These are phyloP conservation scores for Leptopilina drosophilae DNA, from an alignment of 2,888 invertebrate species.

Conservation along the genomic window DNA sequence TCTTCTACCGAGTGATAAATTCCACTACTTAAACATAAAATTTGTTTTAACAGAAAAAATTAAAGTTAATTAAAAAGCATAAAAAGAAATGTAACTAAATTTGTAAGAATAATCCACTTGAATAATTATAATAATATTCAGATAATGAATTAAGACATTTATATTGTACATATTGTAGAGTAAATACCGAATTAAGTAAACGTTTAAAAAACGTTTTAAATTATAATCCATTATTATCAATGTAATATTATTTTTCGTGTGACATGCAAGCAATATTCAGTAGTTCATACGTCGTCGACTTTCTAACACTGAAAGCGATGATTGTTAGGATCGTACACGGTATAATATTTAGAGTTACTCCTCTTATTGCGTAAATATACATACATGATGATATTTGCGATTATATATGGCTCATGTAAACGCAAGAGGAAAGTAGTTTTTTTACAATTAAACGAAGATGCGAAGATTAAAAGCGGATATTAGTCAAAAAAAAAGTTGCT, in stretches of 20 bases:
- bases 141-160: too few relatives aligned
- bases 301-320: conserved; percentile 41
- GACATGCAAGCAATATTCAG: conserved; percentile 55
- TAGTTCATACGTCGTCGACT: conserved; percentile 52
- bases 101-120: too few relatives aligned
- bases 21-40: too few relatives aligned
- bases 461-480: conserved; percentile 5
- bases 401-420: conserved; percentile 16
- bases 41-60: too few relatives aligned
- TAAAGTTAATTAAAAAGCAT: too few relatives aligned
- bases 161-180: too few relatives aligned
- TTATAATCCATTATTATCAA: not conserved
- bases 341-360: conserved; percentile 35
- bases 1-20: too few relatives aligned
- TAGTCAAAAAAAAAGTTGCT: conserved; percentile 50
- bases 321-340: conserved; percentile 51
- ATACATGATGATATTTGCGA: conserved; percentile 7
- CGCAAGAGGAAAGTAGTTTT: conserved; percentile 22
- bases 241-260: conserved; percentile 45
- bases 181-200: not conserved
- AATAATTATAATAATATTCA: too few relatives aligned
- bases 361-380: conserved; percentile 15
- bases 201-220: not conserved
- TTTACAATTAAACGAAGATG: not conserved
- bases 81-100: too few relatives aligned